These are phyloP conservation scores for Tenebrosternarchus preto DNA, from an alignment of 2,113 vertebrate species.

Conservation along the genomic window DNA sequence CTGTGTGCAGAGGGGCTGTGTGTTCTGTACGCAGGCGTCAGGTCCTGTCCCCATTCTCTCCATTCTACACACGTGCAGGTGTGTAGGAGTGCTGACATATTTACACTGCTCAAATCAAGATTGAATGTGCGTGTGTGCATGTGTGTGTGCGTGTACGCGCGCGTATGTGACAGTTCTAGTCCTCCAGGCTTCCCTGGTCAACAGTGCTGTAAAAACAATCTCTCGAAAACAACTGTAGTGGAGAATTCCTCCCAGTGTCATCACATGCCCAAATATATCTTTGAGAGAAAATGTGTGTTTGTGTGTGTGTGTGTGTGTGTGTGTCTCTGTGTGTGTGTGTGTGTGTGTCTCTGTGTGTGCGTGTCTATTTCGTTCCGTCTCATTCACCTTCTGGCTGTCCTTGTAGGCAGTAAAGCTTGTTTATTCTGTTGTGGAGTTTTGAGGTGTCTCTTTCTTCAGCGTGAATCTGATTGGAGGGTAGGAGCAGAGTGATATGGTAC, in stretches of 20 bases:
- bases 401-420: neutral
- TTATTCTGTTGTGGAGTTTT: neutral
- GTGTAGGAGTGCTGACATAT: slow-evolving; percentile 23
- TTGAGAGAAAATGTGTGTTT: neutral
- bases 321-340: neutral
- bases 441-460: neutral
- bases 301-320: neutral
- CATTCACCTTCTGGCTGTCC: neutral
- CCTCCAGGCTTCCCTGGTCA: neutral
- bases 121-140: slow-evolving; percentile 1
- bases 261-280: neutral
- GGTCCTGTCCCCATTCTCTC: neutral
- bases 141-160: neutral
- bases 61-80: slow-evolving; percentile 14
- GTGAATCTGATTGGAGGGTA: neutral
- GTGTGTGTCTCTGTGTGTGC: neutral
- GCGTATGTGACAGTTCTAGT: neutral
- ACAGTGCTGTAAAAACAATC: neutral
- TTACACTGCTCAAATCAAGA: slow-evolving; percentile 8
- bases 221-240: neutral
- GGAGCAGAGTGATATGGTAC: neutral
- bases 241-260: neutral
- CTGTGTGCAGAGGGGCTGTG: neutral
- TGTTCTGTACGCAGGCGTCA: neutral
- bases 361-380: neutral